A percentile compares a stretch with the other conserved stretches of the same genome.
Evolutionary conservation across 2,888 invertebrate genomes (phyloP).

Genomic region (Drosophila seclusa): DNA sequence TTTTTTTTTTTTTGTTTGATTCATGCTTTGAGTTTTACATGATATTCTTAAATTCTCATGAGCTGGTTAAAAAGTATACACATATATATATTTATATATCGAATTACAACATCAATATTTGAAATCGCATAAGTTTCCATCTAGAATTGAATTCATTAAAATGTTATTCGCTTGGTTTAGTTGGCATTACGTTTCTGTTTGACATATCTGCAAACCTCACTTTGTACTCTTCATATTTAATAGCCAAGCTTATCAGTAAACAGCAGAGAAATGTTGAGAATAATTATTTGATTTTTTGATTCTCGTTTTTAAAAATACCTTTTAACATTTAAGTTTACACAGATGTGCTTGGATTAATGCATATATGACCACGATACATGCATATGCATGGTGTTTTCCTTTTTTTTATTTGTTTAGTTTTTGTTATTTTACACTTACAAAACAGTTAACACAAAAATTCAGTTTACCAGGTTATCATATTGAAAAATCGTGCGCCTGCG

Average conservation of each 20-base stretch:
- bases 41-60: conserved; percentile 46
- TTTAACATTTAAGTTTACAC: conserved; percentile 48
- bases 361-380: conserved; percentile 14
- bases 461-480: conserved; percentile 55
- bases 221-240: conserved; percentile 48
- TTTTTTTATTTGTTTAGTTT: conserved; percentile 2
- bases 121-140: conserved; percentile 17
- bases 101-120: conserved; percentile 30
- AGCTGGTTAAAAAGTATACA: conserved; percentile 32
- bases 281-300: conserved; percentile 35
- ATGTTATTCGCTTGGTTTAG: conserved; percentile 26
- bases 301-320: conserved; percentile 45
- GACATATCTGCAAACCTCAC: conserved; percentile 22
- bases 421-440: conserved; percentile 57
- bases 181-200: conserved; percentile 30
- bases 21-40: conserved; percentile 28
- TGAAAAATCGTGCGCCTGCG: conserved; percentile 76
- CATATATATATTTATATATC: conserved; percentile 15
- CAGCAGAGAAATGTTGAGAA: conserved; percentile 20
- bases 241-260: conserved; percentile 34
- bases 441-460: conserved; percentile 60
- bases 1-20: conserved; percentile 16
- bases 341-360: conserved; percentile 30
- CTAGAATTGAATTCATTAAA: conserved; percentile 27
- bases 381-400: conserved; percentile 6